phyloP scores from a whole-genome alignment of 1,140 invertebrate species.

The Pantala flavescens region DNA sequence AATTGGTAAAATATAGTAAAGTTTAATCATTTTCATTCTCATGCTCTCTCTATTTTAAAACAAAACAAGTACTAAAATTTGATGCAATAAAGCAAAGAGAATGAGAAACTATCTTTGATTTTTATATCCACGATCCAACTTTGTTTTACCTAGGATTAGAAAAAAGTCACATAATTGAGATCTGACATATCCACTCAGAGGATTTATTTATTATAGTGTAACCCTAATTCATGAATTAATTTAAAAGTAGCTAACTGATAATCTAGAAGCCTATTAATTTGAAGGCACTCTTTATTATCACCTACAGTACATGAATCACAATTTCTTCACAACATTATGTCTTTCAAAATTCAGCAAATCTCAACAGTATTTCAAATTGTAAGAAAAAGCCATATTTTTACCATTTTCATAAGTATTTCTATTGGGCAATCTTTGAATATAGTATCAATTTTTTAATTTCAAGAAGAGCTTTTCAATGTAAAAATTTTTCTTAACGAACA shows the following conservation, averaged over 20 bases:
- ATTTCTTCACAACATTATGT: not conserved
- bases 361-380: not conserved
- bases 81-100: not conserved
- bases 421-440: no score
- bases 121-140: not conserved
- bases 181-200: not conserved
- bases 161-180: not conserved
- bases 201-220: not conserved
- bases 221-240: not conserved
- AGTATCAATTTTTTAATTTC: no score
- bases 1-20: not conserved
- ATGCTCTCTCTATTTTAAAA: not conserved
- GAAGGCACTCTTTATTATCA: not conserved
- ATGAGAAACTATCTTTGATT: not conserved
- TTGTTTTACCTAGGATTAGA: not conserved
- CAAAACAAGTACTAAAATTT: not conserved
- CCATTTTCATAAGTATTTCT: not conserved
- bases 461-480: not conserved
- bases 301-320: not conserved
- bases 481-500: not conserved
- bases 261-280: not conserved
- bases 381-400: not conserved
- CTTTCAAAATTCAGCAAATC: not conserved
- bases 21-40: not conserved
- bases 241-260: not conserved